Conservation (phyloP, 2,888 invertebrate genomes). For the Microplitis deprimator region DNA sequence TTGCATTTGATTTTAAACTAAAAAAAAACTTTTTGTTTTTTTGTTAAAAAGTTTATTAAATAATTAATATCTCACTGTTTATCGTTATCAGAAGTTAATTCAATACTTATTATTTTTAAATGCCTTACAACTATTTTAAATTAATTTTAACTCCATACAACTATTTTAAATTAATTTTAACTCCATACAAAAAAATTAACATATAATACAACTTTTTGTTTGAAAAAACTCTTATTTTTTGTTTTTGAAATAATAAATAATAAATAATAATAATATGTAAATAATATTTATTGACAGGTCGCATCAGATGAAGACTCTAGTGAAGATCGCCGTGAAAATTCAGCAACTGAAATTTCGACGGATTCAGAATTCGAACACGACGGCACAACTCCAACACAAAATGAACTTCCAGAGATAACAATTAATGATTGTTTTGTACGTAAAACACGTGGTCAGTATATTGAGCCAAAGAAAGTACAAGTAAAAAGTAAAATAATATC, state of each 20-base stretch:
- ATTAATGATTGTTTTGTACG: slow-evolving; percentile 79
- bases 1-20: slow-evolving; percentile 44
- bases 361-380: slow-evolving; percentile 94
- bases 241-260: slow-evolving; percentile 40
- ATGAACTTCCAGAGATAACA: slow-evolving; percentile 83
- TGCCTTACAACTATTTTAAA: slow-evolving; percentile 12
- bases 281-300: slow-evolving; percentile 72
- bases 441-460: slow-evolving; percentile 72
- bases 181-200: neutral
- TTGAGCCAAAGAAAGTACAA: slow-evolving; percentile 76
- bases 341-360: slow-evolving; percentile 92
- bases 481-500: slow-evolving; percentile 74
- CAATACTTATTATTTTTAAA: neutral
- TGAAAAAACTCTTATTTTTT: slow-evolving; percentile 46
- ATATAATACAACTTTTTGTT: slow-evolving; percentile 27
- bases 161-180: neutral
- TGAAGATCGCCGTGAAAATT: slow-evolving; percentile 84
- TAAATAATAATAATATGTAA: slow-evolving; percentile 34
- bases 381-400: slow-evolving; percentile 79
- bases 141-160: neutral
- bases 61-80: slow-evolving; percentile 43
- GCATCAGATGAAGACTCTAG: slow-evolving; percentile 78
- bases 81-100: slow-evolving; percentile 38
- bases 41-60: slow-evolving; percentile 24
- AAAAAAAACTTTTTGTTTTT: neutral